These are phyloP conservation scores for Eristalis intricaria DNA, from an alignment of 2,888 invertebrate genomes.

Conservation along the genomic window DNA sequence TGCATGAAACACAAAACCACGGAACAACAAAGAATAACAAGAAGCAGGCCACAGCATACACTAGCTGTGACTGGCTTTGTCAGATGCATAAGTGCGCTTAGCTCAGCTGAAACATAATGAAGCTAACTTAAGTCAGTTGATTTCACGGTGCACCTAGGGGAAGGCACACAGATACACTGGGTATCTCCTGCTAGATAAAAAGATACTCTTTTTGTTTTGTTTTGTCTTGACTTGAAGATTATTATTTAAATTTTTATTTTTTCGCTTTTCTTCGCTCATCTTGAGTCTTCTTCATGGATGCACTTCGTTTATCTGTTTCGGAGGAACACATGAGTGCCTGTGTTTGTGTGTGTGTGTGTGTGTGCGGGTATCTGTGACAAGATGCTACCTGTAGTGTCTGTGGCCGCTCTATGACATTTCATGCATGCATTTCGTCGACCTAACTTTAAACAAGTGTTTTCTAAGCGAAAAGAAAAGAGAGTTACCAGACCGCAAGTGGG, in stretches of 20 bases:
- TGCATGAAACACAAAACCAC: neutral
- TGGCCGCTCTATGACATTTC: conserved; percentile 45
- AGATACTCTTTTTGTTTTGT: neutral
- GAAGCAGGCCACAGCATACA: conserved; percentile 12
- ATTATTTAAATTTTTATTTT: conserved; percentile 1
- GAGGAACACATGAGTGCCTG: neutral
- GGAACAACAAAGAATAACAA: conserved; percentile 7
- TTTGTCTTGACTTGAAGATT: conserved; percentile 16
- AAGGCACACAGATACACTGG: neutral
- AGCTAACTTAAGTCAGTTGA: conserved; percentile 43
- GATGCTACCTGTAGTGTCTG: conserved; percentile 26
- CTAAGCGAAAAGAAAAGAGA: neutral
- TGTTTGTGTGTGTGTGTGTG: neutral
- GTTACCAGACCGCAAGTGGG: conserved; percentile 1
- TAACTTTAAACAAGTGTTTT: neutral
- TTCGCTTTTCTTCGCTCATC: neutral
- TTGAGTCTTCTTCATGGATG: neutral
- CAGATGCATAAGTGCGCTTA: conserved; percentile 52
- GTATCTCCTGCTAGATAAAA: neutral
- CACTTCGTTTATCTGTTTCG: conserved; percentile 25
- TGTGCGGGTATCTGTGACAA: neutral
- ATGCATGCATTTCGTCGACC: conserved; percentile 4
- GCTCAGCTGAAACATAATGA: conserved; percentile 45
- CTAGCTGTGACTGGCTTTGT: conserved; percentile 25
- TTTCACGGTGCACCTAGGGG: neutral